Base-by-base conservation (phyloP, 2,113 vertebrate species). In the Percopsis transmontana region DNA sequence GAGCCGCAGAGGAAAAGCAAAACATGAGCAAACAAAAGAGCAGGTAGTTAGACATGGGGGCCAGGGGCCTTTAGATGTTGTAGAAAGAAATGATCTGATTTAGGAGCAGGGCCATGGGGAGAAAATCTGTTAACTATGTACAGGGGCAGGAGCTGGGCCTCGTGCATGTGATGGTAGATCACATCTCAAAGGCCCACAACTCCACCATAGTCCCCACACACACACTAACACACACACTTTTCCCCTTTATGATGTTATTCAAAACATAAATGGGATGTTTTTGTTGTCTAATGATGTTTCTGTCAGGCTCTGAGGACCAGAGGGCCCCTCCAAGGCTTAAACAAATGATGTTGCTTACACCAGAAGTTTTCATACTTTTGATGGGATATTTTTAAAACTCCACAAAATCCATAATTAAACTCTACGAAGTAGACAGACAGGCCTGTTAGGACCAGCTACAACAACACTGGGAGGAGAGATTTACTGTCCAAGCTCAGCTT, bases 1-100 rank as follows among this genome's bases (percentile, higher is more conserved):
- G 61, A 80, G 84, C 82, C 85, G 66, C 72, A 83, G 79, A 86
- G 82, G 86, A 87, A 90, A 87, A 80, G 83, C 76, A 87, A 89
- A 89, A 90, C 78, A 90, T 69, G 88, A 88, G 90, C 81, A 89
- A 89, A 91, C 87, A 90, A 89, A 89, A 90, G 81, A 82, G 71
- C 63, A 81, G 80, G 84, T 86, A 75, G 82, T 91, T 89, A 86
- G 87, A 89, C 84, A 85, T 88, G 81, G 80, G 66, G 58, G 39
- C 79, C 69, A 68, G 77, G 70, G 84, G 67, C 62, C 68, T 64
- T 86, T 71, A 85, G 85, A 90, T 87, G 87, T 85, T 80, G 67
- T 77, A 9, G 18, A 59, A 53, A 75, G 61, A 81, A 66, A 67
- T 78, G 84, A 88, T 89, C 83, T 82, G 86, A 92, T 89, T 90